Base-by-base conservation (phyloP, 92 coral and sea anemone genomes). In the Chrysogorgia sp. region DNA sequence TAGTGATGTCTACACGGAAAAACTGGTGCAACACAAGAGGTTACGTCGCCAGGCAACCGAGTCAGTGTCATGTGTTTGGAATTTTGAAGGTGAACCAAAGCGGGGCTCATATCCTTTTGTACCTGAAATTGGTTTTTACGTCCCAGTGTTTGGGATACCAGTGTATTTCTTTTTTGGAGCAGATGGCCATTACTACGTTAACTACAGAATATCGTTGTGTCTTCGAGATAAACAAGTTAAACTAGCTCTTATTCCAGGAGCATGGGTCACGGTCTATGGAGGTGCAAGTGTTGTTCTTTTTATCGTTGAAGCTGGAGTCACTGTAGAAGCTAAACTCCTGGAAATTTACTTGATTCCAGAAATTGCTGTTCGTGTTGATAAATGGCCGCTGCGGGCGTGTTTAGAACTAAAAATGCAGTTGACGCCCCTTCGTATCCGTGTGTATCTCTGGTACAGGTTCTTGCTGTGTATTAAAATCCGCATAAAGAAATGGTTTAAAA, bases 301-400 rank as follows among this genome's bases (percentile, higher is more conserved):
- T 40, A 75, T 94, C 43, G 91, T 91, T 0, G 91, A 91, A 63
- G 98, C 85, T 2, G 98, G 98, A 35, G 87, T 94, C 9, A 86
- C 97, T 17, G 84, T 91, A 41, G 94, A 89, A 25, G 98, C 98
- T 35, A 85, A 57, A 48, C 75, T 94, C 26, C 83, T 94, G 50
- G 96, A 94, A 74, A 89, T 96, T 10, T 83, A 85, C 67, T 80
- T 94, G 25, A 81, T 94, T 23, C 98, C 98, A n/a, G 96, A 90
- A 20, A 77, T 94, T 24, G 76, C 87, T 21, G 96, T 88, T 10
- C 84, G 87, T 58, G 82, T 92, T 17, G 84, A 92, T 43, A 92
- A 88, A 30, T 94, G 98, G 98, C 98, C 98, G 22, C 83, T 94
- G 14, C 75, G 78, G 34, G 98, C 98, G 24, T 94, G 98, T 52